Percentiles rank a stretch among this genome's conserved stretches.
Conservation (phyloP, 53 echinoderm and acorn worm species). For the Hippasteria phrygiana region DNA sequence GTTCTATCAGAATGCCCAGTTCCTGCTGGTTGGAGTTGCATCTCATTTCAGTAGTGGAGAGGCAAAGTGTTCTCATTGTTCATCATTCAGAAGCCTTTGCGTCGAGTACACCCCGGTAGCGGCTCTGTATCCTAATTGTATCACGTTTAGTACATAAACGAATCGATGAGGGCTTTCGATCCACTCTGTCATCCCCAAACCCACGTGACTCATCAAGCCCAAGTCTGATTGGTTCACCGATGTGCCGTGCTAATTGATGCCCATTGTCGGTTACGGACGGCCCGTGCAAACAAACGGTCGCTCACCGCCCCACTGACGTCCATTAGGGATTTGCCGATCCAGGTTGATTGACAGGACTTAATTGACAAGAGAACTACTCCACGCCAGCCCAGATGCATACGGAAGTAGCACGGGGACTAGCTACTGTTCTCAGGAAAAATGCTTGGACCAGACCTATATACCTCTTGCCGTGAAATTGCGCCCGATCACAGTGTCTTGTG, state of each 20-base stretch:
- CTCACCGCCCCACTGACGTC: conserved; percentile 19
- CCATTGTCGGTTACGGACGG: conserved; percentile 24
- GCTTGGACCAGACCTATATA: background rate
- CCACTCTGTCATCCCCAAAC: background rate
- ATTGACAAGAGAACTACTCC: conserved; percentile 46
- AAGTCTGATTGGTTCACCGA: conserved; percentile 38
- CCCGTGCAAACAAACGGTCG: conserved; percentile 33
- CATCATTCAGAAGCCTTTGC: no score
- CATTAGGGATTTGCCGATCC: conserved; percentile 45
- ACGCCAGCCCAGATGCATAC: conserved; percentile 40
- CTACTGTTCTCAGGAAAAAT: background rate
- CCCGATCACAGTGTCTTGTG: conserved; percentile 7
- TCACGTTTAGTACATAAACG: conserved; percentile 37
- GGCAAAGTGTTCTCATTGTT: background rate
- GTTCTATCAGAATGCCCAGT: no score
- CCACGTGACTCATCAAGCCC: conserved; percentile 33
- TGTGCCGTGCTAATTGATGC: conserved; percentile 35
- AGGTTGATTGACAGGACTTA: conserved; percentile 46
- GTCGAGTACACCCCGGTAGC: background rate
- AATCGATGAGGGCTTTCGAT: conserved; percentile 34
- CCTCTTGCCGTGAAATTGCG: background rate
- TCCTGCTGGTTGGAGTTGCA: background rate
- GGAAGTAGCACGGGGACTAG: conserved; percentile 7
- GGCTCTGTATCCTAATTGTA: conserved; percentile 12
- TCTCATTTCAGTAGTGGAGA: background rate